Base-by-base conservation (phyloP, 2,888 invertebrate species). In the Proisotoma minuta region DNA sequence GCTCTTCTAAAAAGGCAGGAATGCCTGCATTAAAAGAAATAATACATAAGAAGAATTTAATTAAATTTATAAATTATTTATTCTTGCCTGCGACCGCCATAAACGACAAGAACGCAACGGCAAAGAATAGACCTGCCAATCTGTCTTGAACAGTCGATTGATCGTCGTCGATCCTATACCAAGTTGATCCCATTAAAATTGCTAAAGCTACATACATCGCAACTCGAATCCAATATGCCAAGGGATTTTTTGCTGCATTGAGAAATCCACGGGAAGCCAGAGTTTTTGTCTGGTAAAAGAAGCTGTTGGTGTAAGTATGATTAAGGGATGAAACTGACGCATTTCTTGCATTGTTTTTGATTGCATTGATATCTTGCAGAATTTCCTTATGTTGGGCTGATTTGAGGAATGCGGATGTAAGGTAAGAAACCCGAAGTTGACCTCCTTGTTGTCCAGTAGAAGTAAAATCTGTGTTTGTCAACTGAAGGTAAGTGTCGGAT, bases 1-100 rank as follows among this genome's bases (percentile, higher is more conserved):
- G 53, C n/a, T 53, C 53, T 53, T 53, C 53, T 28, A 53, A 28
- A 28, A 53, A 53, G 15, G 28, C 29, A 3, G 53, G 53, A n/a
- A 53, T 53, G 10, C 53, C 53, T n/a, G n/a, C n/a, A n/a, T n/a
- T n/a, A n/a, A n/a, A n/a, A n/a, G n/a, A n/a, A n/a, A n/a, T n/a
- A n/a, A n/a, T n/a, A n/a, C n/a, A n/a, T n/a, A n/a, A n/a, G n/a
- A n/a, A n/a, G n/a, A n/a, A n/a, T n/a, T n/a, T n/a, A n/a, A n/a
- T n/a, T n/a, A n/a, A n/a, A n/a, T n/a, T n/a, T n/a, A n/a, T n/a
- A n/a, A n/a, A n/a, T n/a, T n/a, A n/a, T n/a, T n/a, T n/a, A n/a
- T n/a, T n/a, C n/a, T n/a, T n/a, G n/a, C n/a, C n/a, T 10, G 53
- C 53, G 12, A 53, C 53, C 15, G 53, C 8, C 53, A 53, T 53